Conservation (phyloP, 2,797 vertebrate genomes). For the Capromys pilorides region DNA sequence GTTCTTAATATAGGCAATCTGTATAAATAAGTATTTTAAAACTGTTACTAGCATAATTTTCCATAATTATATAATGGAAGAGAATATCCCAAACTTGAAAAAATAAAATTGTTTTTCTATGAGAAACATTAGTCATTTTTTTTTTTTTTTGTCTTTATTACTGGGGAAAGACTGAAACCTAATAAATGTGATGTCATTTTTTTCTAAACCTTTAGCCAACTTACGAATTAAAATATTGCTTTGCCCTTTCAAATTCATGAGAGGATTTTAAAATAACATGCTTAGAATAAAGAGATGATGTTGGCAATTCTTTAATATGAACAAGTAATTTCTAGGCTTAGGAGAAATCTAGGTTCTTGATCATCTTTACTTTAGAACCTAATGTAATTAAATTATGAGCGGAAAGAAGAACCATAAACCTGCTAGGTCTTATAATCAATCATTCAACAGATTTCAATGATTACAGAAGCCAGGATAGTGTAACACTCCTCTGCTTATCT, state of each 20-base stretch:
- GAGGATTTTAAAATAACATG: slow-evolving; percentile 63
- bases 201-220: slow-evolving; percentile 65
- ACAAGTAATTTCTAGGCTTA: slow-evolving; percentile 75
- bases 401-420: slow-evolving; percentile 66
- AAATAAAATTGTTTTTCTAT: not conserved
- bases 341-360: slow-evolving; percentile 68
- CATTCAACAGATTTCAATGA: slow-evolving; percentile 81
- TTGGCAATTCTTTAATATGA: slow-evolving; percentile 62
- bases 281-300: slow-evolving; percentile 67
- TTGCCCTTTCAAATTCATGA: slow-evolving; percentile 33
- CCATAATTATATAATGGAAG: not conserved
- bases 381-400: slow-evolving; percentile 76
- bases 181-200: slow-evolving; percentile 28
- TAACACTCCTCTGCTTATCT: slow-evolving; percentile 80
- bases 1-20: not conserved
- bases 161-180: not conserved
- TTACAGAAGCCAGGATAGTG: slow-evolving; percentile 79
- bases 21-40: slow-evolving; percentile 51
- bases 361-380: slow-evolving; percentile 68
- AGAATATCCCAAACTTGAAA: not conserved
- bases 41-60: not conserved
- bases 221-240: slow-evolving; percentile 68
- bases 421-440: slow-evolving; percentile 72
- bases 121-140: not conserved
- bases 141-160: slow-evolving; percentile 64